These are phyloP conservation scores for Chelon auratus DNA, from an alignment of 2,797 vertebrate species.

Conservation along the genomic window DNA sequence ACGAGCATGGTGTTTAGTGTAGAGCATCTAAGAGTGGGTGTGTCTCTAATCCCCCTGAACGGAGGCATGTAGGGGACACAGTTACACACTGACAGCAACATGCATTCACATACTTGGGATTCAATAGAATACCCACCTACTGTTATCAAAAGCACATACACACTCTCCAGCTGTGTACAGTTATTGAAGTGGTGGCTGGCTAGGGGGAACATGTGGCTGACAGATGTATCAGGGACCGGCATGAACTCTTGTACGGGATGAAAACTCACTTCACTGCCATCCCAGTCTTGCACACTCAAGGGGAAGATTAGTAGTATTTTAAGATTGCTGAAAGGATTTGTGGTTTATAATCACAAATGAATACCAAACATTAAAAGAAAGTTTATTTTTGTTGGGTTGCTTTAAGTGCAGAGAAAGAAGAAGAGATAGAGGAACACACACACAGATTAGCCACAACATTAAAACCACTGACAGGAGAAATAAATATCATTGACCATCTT, in stretches of 20 bases:
- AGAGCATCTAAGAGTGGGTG: conserved; percentile 32
- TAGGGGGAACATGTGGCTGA: conserved; percentile 70
- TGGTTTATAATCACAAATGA: conserved; percentile 15
- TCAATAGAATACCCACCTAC: conserved; percentile 20
- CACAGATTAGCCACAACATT: background rate
- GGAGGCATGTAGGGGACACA: conserved; percentile 40
- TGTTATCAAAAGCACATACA: conserved; percentile 14
- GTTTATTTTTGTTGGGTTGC: conserved; percentile 4
- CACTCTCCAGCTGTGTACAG: conserved; percentile 50
- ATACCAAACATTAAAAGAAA: background rate
- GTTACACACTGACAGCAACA: conserved; percentile 30
- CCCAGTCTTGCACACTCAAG: conserved; percentile 34
- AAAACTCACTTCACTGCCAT: conserved; percentile 26
- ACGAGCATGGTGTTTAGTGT: conserved; percentile 28
- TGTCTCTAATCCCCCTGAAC: conserved; percentile 42
- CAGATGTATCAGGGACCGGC: conserved; percentile 69
- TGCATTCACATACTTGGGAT: conserved; percentile 16
- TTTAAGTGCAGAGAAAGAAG: background rate
- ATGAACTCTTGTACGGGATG: conserved; percentile 38
- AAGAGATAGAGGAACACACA: conserved; percentile 2
- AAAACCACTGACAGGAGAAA: background rate
- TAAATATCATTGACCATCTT: too few relatives aligned
- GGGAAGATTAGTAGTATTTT: conserved; percentile 29
- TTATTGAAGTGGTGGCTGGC: conserved; percentile 38
- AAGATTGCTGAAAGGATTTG: conserved; percentile 14